These are phyloP conservation scores for Caenorhabditis doughertyi DNA, from an alignment of 2,888 invertebrate genomes.

Conservation along the genomic window DNA sequence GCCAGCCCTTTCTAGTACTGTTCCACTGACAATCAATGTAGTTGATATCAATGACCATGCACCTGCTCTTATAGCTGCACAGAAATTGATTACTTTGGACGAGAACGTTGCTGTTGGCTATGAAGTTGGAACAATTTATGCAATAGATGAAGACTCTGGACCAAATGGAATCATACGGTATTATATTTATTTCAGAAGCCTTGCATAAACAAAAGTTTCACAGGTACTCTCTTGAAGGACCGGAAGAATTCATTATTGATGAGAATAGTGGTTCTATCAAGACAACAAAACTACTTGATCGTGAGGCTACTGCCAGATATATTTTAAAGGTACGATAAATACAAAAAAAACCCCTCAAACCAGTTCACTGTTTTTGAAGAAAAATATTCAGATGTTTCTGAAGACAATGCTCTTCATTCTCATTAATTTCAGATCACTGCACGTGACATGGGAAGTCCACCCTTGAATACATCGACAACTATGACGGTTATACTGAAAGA, in stretches of 20 bases:
- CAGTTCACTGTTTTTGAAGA: too few species aligned
- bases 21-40: slow-evolving; percentile 93
- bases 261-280: slow-evolving; percentile 93
- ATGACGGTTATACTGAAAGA: slow-evolving; percentile 78
- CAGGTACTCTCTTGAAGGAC: slow-evolving; percentile 77
- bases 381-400: not conserved
- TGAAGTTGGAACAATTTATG: slow-evolving; percentile 93
- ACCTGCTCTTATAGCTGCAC: slow-evolving; percentile 92
- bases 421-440: slow-evolving; percentile 87
- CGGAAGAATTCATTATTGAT: slow-evolving; percentile 90
- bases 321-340: slow-evolving; percentile 89
- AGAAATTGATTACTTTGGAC: slow-evolving; percentile 94
- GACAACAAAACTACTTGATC: slow-evolving; percentile 92
- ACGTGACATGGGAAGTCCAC: slow-evolving; percentile 91
- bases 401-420: slow-evolving; percentile 30
- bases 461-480: slow-evolving; percentile 82
- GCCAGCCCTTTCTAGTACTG: slow-evolving; percentile 94
- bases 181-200: not conserved
- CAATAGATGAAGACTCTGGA: slow-evolving; percentile 96
- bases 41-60: slow-evolving; percentile 95
- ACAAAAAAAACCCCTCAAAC: too few species aligned
- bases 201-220: not conserved
- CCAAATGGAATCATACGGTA: slow-evolving; percentile 76
- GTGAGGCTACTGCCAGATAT: slow-evolving; percentile 92
- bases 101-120: slow-evolving; percentile 93